phyloP scores from a whole-genome alignment of 23 tunicate species.

The Oikopleura dioica region DNA sequence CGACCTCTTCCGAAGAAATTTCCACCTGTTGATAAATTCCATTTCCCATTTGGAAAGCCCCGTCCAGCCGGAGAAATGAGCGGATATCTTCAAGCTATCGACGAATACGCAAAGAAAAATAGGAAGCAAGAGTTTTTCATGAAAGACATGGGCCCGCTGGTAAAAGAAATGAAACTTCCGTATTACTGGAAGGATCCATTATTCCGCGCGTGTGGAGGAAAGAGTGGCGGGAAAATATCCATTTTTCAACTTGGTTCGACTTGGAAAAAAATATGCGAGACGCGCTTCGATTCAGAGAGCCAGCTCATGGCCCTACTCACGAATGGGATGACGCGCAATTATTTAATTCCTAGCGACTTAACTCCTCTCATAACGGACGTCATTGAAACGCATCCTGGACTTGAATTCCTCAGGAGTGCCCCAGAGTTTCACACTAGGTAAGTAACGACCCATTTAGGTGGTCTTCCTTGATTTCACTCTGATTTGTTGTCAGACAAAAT shows the following conservation, averaged over 20 bases:
- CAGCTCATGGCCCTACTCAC: background rate
- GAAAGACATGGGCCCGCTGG: background rate
- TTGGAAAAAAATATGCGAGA: background rate
- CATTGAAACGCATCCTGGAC: constrained; percentile 79
- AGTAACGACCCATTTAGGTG: constrained; percentile 20
- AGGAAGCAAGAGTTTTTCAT: background rate
- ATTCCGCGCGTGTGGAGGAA: background rate
- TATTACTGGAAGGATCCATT: background rate
- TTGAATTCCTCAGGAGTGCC: constrained; percentile 60
- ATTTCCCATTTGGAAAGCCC: background rate
- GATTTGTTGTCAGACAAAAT: too few species aligned
- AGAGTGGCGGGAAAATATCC: background rate
- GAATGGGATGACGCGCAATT: background rate
- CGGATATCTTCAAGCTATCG: background rate
- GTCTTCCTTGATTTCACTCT: too few species aligned
- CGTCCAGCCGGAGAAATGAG: background rate
- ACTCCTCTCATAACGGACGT: constrained; percentile 31
- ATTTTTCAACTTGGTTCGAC: background rate
- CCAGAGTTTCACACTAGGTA: constrained; percentile 93
- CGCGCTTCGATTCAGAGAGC: background rate
- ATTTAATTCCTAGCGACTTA: constrained; percentile 7
- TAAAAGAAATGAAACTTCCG: background rate
- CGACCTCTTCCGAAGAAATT: too few species aligned
- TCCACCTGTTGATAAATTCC: background rate
- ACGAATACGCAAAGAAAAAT: background rate